Percentiles rank a stretch among this genome's conserved stretches.
phyloP scores from a whole-genome alignment of 2,113 vertebrate genomes.

The Bos javanicus region DNA sequence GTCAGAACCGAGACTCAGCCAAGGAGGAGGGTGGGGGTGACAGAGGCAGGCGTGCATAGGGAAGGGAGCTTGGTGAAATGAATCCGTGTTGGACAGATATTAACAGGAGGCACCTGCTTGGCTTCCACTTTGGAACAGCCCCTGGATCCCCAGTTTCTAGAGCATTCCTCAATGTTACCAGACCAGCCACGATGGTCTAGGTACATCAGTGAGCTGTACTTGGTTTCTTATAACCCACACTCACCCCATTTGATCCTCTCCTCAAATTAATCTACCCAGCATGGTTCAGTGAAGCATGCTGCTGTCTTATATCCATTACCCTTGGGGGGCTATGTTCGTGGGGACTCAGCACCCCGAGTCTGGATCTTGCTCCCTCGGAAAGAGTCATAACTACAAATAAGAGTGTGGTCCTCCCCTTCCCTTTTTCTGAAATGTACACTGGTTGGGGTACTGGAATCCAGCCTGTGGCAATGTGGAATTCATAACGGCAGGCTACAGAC shows the following conservation, averaged over 20 bases:
- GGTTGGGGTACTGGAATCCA: rapidly evolving
- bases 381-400: background rate
- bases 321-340: rapidly evolving
- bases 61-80: rapidly evolving
- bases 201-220: rapidly evolving
- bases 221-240: background rate
- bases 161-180: rapidly evolving
- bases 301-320: rapidly evolving
- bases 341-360: background rate
- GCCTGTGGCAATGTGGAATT: background rate
- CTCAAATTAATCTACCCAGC: rapidly evolving
- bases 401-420: background rate
- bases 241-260: too few relatives aligned
- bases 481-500: rapidly evolving
- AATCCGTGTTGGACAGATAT: rapidly evolving
- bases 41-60: rapidly evolving
- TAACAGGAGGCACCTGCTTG: background rate
- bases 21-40: too few relatives aligned
- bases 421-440: background rate
- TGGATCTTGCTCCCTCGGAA: background rate
- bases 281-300: rapidly evolving
- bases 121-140: rapidly evolving
- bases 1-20: rapidly evolving
- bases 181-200: rapidly evolving
- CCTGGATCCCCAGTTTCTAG: background rate